Conservation (phyloP, 2,113 vertebrate genomes). For the Condylura cristata region DNA sequence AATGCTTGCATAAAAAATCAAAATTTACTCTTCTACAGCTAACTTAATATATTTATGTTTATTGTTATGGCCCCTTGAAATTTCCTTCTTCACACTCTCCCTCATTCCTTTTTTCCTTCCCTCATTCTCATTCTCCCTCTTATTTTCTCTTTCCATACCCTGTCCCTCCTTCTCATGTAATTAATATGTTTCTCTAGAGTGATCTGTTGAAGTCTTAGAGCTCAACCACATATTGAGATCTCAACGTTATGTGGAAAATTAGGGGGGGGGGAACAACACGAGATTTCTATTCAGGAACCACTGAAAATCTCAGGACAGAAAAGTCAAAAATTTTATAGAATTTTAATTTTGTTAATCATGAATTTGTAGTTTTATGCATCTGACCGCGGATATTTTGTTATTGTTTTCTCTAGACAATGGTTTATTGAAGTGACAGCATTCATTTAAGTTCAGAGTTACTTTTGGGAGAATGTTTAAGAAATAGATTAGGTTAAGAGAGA, state of each 20-base stretch:
- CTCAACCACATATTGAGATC: neutral
- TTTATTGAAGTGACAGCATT: neutral
- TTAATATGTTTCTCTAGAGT: neutral
- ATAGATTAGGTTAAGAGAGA: constrained; percentile 31
- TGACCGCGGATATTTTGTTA: neutral
- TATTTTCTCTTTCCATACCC: accelerated
- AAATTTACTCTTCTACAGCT: neutral
- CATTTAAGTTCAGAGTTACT: neutral
- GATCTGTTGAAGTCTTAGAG: neutral
- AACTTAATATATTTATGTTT: no score
- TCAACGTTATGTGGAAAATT: neutral
- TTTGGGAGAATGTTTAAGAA: neutral
- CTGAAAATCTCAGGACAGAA: neutral
- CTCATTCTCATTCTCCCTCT: neutral
- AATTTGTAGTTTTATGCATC: neutral
- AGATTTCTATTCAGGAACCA: neutral
- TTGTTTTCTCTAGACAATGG: neutral
- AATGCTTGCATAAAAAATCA: neutral
- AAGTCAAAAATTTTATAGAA: neutral
- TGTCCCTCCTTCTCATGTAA: neutral
- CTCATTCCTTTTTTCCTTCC: accelerated
- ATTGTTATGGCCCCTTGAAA: no score
- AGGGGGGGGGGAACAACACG: neutral
- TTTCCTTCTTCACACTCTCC: no score
- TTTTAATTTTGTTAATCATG: neutral